Evolutionary conservation across 2,888 invertebrate species (phyloP).

Genomic region (Odiellus spinosus): DNA sequence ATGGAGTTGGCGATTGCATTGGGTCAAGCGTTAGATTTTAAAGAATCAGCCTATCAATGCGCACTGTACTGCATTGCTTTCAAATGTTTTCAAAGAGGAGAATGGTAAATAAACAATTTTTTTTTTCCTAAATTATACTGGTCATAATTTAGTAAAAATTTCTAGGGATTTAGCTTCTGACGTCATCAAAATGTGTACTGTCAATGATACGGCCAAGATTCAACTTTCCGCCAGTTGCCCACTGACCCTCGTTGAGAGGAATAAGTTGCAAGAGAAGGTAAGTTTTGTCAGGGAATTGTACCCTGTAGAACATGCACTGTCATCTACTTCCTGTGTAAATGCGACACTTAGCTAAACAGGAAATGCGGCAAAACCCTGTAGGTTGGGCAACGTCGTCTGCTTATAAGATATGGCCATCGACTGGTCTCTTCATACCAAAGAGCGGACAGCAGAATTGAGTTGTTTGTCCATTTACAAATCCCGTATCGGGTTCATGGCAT

Average conservation of each 20-base stretch:
- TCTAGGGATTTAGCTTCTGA: conserved; percentile 29
- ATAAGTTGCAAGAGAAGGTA: conserved; percentile 27
- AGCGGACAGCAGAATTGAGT: too few relatives aligned
- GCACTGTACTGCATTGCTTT: conserved; percentile 27
- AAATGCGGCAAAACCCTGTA: too few relatives aligned
- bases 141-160: too few relatives aligned
- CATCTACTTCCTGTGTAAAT: too few relatives aligned
- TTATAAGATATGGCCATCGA: too few relatives aligned
- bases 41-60: conserved; percentile 21
- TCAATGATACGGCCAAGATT: conserved; percentile 23
- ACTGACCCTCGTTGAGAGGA: conserved; percentile 25
- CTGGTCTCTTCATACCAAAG: too few relatives aligned
- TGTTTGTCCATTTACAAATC: too few relatives aligned
- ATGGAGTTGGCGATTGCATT: conserved; percentile 30
- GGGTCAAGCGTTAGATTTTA: conserved; percentile 25
- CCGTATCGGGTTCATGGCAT: too few relatives aligned
- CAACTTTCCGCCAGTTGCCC: conserved; percentile 28
- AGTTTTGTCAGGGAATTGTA: too few relatives aligned
- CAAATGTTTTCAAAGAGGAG: conserved; percentile 27
- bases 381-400: too few relatives aligned
- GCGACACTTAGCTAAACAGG: too few relatives aligned
- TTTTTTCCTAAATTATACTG: background rate
- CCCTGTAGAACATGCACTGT: too few relatives aligned
- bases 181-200: conserved; percentile 24
- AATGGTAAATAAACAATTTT: conserved; percentile 26